A percentile compares a stretch with the other conserved stretches of the same genome.
Evolutionary conservation across 92 coral and sea anemone species (phyloP).

Genomic region (Metridium senile): DNA sequence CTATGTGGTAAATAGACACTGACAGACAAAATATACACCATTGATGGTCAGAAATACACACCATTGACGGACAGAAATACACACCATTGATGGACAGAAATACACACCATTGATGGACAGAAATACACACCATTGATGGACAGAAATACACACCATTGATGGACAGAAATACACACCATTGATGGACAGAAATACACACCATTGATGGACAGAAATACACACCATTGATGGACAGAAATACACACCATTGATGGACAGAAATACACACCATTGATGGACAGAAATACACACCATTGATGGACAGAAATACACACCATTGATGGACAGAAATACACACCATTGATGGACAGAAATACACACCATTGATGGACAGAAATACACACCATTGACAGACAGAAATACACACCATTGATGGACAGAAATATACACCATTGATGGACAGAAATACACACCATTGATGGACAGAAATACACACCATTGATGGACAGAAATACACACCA

Average conservation of each 20-base stretch:
- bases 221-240: not conserved
- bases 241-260: not conserved
- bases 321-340: not conserved
- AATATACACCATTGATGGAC: not conserved
- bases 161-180: not conserved
- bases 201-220: not conserved
- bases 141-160: too few relatives aligned
- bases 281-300: not conserved
- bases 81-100: not conserved
- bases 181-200: not conserved
- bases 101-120: not conserved
- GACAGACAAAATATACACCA: too few relatives aligned
- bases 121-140: not conserved
- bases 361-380: not conserved
- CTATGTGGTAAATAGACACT: constrained; percentile 73
- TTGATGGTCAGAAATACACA: too few relatives aligned
- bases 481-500: not conserved
- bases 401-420: not conserved
- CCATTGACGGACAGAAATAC: not conserved
- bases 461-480: not conserved
- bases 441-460: not conserved
- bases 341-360: not conserved
- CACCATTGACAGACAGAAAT: not conserved
- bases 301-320: not conserved
- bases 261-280: not conserved